Evolutionary conservation across 2,888 invertebrate species (phyloP).

Genomic region (Drosophila borealis): DNA sequence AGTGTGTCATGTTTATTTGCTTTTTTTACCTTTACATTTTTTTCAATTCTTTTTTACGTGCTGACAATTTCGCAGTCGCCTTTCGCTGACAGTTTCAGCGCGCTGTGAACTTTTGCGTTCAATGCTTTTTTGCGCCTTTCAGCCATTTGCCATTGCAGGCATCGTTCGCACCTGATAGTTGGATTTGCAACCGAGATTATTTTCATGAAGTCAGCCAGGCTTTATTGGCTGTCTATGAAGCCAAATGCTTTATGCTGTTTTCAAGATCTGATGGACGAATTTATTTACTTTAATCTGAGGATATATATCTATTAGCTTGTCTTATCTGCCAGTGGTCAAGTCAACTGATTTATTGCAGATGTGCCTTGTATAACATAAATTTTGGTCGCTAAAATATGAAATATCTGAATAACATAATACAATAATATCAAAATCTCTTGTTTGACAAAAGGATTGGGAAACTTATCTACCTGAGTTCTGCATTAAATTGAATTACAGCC

Average conservation of each 20-base stretch:
- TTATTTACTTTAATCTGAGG: too few species aligned
- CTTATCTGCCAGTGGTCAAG: too few species aligned
- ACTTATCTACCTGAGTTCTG: constrained; percentile 4
- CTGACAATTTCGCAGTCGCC: constrained; percentile 55
- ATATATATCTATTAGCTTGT: too few species aligned
- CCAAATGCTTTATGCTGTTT: constrained; percentile 2
- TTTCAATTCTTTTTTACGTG: background rate
- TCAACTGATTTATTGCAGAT: too few species aligned
- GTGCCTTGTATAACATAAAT: too few species aligned
- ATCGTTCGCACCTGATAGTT: constrained; percentile 21
- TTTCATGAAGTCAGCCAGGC: background rate
- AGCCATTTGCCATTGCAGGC: too few species aligned
- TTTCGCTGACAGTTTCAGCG: constrained; percentile 29
- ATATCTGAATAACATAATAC: too few species aligned
- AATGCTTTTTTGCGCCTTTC: constrained; percentile 48
- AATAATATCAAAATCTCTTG: too few species aligned
- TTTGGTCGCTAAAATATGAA: too few species aligned
- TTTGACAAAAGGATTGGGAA: constrained; percentile 2
- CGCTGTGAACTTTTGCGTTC: constrained; percentile 25
- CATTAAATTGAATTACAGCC: constrained; percentile 29
- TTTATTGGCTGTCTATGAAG: constrained; percentile 12
- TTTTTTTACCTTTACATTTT: background rate
- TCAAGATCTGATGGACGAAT: background rate
- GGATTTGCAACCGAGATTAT: constrained; percentile 26
- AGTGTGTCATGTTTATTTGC: constrained; percentile 22